Conservation (phyloP, 1,140 invertebrate species). For the Latrodectus geometricus region DNA sequence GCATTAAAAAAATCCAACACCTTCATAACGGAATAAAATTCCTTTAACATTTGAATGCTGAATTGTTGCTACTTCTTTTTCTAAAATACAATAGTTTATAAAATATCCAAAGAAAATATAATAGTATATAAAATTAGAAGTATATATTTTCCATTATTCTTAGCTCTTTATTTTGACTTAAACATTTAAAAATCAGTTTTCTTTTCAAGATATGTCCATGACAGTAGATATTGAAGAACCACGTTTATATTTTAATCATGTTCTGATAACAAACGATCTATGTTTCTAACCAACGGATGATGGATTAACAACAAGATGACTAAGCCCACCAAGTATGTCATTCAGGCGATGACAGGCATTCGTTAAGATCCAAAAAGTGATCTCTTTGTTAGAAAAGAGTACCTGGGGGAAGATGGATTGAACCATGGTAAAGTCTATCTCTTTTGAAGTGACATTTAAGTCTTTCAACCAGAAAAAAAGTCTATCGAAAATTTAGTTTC, state of each 20-base stretch:
- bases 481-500: background rate
- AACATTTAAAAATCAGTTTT: background rate
- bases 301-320: constrained; percentile 24
- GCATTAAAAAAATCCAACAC: too few species aligned
- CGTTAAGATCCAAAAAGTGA: constrained; percentile 19
- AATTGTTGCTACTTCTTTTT: too few species aligned
- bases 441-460: constrained; percentile 16
- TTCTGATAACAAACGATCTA: constrained; percentile 16
- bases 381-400: constrained; percentile 24
- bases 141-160: too few species aligned
- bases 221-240: background rate
- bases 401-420: constrained; percentile 14
- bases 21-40: too few species aligned
- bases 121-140: too few species aligned
- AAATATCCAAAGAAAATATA: too few species aligned
- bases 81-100: too few species aligned
- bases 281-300: constrained; percentile 26
- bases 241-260: background rate
- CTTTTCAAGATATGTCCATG: background rate
- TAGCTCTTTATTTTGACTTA: too few species aligned
- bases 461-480: constrained; percentile 1
- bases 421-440: constrained; percentile 27
- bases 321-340: constrained; percentile 10
- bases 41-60: too few species aligned
- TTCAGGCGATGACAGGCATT: constrained; percentile 1